Evolutionary conservation across 2,797 vertebrate species (phyloP), one percentile per base, ranked within the genome.

Genomic region (Trematomus bernacchii): DNA sequence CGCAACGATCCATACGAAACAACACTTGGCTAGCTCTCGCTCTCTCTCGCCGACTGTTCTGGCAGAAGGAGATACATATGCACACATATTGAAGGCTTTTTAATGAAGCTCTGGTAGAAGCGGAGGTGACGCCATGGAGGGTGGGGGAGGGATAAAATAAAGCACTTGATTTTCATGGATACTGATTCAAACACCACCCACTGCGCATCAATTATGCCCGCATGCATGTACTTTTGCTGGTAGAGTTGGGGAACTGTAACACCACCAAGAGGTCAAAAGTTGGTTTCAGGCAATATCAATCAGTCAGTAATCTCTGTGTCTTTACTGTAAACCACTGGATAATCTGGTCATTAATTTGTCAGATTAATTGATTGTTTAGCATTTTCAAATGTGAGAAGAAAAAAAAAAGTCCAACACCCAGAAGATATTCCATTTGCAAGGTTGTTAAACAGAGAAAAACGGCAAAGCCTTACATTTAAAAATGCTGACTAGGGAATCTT

Each of bases 1-100:
- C 96, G 95, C 96, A 97, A 94, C 94, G 95, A 97, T 97, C 96
- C 96, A 95, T 96, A 96, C 95, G 95, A 96, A 97, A 97, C 87
- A 86, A 87, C 96, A 96, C 94, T 92, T 94, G 95, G 85, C 87
- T 76, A 63, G 80, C 84, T 73, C 81, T 79, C 82, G 2, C 77
- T 78, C 71, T 57, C 83, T 83, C 87, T 43, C 75, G 66, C 70
- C 30, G 27, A 77, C 86, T 81, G 85, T 75, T 85, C 87, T 88
- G 86, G 80, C 90, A 88, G 87, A 89, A 77, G 86, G 83, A 86
- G 83, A 91, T 91, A 85, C 91, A 97, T 98, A 97, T 97, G 97
- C 96, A 97, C 96, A 97, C 97, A 96, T 95, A 97, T 95, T 95
- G 94, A 95, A 96, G 96, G 95, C 94, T 97, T 96, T 90, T 89